These are phyloP conservation scores for Parotia lawesii DNA, from an alignment of 2,113 vertebrate genomes.

Conservation along the genomic window DNA sequence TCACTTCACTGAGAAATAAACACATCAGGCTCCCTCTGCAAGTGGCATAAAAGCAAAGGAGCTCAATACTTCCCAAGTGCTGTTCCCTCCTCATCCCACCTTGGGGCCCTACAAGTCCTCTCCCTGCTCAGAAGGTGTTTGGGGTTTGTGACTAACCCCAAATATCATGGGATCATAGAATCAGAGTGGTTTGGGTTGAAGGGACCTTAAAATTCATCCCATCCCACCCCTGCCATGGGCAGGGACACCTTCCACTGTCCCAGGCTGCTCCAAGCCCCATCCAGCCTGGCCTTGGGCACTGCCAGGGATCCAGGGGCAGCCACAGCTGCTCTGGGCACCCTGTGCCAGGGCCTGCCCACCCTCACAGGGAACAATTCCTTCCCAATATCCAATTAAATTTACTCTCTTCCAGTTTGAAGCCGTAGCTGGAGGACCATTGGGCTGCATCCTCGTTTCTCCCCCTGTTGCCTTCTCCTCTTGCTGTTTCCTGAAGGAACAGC, in stretches of 20 bases:
- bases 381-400: not conserved
- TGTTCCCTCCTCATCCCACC: not conserved
- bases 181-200: not conserved
- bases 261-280: not conserved
- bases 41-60: not conserved
- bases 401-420: not conserved
- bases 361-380: not conserved
- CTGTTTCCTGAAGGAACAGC: not conserved
- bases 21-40: not conserved
- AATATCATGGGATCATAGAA: rapidly evolving
- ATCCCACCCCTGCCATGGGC: not conserved
- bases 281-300: not conserved
- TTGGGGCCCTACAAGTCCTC: not conserved
- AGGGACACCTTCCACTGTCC: not conserved
- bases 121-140: rapidly evolving
- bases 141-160: not conserved
- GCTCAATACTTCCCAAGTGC: rapidly evolving
- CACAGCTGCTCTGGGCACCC: not conserved
- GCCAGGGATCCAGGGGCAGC: not conserved
- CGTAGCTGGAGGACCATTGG: rapidly evolving
- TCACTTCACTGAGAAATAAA: constrained; percentile 13
- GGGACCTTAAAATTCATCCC: rapidly evolving
- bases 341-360: not conserved
- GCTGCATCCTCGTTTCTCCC: not conserved
- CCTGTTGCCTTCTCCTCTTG: not conserved